A percentile compares a stretch with the other conserved stretches of the same genome.
Evolutionary conservation across 2,113 vertebrate genomes (phyloP).

Genomic region (Percopsis transmontana): DNA sequence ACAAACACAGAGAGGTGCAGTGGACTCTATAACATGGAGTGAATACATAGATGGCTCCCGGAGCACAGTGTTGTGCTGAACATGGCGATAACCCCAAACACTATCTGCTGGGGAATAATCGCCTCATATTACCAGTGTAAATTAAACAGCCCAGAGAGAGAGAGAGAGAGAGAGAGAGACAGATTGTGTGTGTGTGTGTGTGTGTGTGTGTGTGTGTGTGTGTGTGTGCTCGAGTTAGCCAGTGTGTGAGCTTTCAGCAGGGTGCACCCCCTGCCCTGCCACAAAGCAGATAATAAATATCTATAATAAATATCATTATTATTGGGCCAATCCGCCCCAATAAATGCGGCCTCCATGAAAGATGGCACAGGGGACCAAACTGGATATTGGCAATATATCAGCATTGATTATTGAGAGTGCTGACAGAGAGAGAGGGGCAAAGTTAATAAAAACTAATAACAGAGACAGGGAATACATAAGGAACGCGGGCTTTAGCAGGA

Average conservation of each 20-base stretch:
- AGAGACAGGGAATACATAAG: constrained; percentile 76
- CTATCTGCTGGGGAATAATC: constrained; percentile 73
- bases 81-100: constrained; percentile 60
- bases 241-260: constrained; percentile 47
- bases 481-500: constrained; percentile 80
- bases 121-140: constrained; percentile 69
- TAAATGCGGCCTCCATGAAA: constrained; percentile 76
- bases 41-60: constrained; percentile 45
- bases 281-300: constrained; percentile 82
- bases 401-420: constrained; percentile 84
- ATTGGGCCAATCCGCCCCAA: constrained; percentile 80
- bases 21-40: constrained; percentile 54
- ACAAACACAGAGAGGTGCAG: constrained; percentile 33
- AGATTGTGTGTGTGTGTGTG: constrained; percentile 9
- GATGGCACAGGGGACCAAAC: constrained; percentile 76
- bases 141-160: constrained; percentile 64
- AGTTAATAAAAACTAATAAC: constrained; percentile 87
- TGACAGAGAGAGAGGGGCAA: constrained; percentile 77
- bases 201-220: constrained; percentile 11
- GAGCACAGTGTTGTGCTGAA: constrained; percentile 43
- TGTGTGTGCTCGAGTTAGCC: constrained; percentile 25
- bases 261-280: constrained; percentile 58
- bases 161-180: neutral
- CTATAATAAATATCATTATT: constrained; percentile 85
- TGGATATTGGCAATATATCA: constrained; percentile 85